phyloP scores from a whole-genome alignment of 53 echinoderm and acorn worm genomes.

The Actinopyga echinites region DNA sequence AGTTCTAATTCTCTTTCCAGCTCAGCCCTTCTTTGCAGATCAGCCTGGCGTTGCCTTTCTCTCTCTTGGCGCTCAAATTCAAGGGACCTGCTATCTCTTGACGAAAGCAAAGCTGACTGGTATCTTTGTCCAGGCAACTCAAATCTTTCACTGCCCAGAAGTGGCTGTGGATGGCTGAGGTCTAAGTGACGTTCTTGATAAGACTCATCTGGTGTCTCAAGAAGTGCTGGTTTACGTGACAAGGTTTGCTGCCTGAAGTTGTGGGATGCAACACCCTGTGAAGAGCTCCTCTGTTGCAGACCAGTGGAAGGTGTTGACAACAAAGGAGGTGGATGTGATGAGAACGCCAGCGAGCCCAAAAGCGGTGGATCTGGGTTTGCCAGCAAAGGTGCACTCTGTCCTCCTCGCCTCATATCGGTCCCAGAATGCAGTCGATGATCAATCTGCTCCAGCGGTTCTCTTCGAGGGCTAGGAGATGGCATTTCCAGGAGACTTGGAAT shows the following conservation, averaged over 20 bases:
- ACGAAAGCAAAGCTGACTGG: no score
- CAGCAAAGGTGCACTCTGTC: neutral
- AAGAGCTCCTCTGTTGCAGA: no score
- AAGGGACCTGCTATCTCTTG: neutral
- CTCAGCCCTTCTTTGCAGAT: conserved; percentile 19
- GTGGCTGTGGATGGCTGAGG: neutral
- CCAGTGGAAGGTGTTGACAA: neutral
- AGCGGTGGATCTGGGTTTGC: neutral
- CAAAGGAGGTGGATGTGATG: neutral
- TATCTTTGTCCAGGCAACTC: no score
- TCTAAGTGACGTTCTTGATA: conserved; percentile 18
- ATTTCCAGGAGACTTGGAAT: conserved; percentile 30
- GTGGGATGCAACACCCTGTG: no score
- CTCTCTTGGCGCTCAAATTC: conserved; percentile 24
- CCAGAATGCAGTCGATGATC: neutral
- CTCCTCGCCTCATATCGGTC: neutral
- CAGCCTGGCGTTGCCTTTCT: conserved; percentile 8
- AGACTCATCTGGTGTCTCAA: no score
- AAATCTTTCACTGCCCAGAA: no score
- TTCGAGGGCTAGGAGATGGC: neutral
- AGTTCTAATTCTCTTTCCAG: conserved; percentile 1
- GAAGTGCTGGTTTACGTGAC: no score
- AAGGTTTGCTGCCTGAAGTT: no score
- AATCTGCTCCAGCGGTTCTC: neutral
- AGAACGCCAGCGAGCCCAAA: neutral